Percentiles rank a stretch among this genome's conserved stretches.
Evolutionary conservation across 2,113 vertebrate genomes (phyloP).

Genomic region (Aphelocoma coerulescens): DNA sequence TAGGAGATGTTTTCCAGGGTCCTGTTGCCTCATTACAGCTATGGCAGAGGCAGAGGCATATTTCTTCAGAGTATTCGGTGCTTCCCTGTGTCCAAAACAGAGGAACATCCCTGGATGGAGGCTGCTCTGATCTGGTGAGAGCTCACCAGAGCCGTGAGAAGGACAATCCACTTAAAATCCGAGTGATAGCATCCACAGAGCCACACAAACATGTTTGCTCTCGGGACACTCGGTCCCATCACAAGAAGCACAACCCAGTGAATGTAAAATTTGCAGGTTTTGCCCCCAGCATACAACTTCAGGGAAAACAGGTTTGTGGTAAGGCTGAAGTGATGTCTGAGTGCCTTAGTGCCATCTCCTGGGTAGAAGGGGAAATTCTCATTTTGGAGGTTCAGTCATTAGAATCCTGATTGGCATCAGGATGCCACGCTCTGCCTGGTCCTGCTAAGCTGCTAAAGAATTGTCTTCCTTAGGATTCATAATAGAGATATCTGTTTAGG

Average conservation of each 20-base stretch:
- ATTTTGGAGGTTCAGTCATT: neutral
- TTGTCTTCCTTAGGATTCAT: neutral
- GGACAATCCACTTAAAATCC: neutral
- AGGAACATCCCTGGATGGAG: neutral
- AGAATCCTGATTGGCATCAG: neutral
- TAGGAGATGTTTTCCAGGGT: neutral
- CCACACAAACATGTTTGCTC: neutral
- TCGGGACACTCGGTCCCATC: neutral
- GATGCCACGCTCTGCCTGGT: neutral
- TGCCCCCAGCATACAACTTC: rapidly evolving
- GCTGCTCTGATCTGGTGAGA: neutral
- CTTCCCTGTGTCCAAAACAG: neutral
- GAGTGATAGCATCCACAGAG: neutral
- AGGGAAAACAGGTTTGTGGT: neutral
- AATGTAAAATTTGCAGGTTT: neutral
- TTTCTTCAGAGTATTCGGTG: neutral
- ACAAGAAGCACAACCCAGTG: neutral
- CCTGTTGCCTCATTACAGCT: neutral
- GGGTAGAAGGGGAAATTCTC: neutral
- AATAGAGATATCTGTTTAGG: neutral
- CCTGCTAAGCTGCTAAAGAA: neutral
- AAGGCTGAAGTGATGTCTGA: neutral
- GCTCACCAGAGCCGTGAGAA: neutral
- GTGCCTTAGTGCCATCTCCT: slow-evolving; percentile 28
- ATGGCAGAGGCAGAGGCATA: neutral